These are phyloP conservation scores for Eurystomus glaucurus DNA, from an alignment of 2,797 vertebrate genomes.

Conservation along the genomic window DNA sequence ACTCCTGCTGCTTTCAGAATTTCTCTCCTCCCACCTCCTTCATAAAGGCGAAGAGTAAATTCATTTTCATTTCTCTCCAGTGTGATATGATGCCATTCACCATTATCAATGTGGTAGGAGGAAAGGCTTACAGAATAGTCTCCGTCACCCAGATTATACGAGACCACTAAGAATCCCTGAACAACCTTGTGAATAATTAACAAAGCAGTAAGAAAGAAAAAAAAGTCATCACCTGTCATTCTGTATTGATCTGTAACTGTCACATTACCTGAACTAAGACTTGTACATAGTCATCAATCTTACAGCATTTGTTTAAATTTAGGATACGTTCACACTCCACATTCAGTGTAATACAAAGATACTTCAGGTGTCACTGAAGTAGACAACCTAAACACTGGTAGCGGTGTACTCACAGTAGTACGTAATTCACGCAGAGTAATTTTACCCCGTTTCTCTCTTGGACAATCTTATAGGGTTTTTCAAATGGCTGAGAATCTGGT, in stretches of 20 bases:
- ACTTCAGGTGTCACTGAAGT: background rate
- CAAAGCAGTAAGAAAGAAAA: background rate
- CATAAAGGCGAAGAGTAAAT: conserved; percentile 88
- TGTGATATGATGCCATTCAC: conserved; percentile 90
- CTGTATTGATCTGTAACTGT: background rate
- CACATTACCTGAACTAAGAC: background rate
- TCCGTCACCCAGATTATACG: conserved; percentile 92
- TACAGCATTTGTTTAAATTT: background rate
- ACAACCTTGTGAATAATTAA: conserved; percentile 81
- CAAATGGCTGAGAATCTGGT: background rate
- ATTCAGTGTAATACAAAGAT: background rate
- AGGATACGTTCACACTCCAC: background rate
- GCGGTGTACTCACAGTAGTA: background rate
- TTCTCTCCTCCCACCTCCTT: conserved; percentile 89
- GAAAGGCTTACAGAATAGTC: conserved; percentile 87
- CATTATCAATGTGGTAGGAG: conserved; percentile 89
- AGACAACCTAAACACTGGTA: background rate
- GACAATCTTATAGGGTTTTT: background rate
- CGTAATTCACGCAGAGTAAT: background rate
- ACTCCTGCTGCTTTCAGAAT: conserved; percentile 81
- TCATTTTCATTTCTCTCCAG: conserved; percentile 91
- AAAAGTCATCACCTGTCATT: background rate
- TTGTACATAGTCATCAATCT: background rate
- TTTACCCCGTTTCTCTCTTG: background rate
- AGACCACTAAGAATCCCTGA: conserved; percentile 87